Base-by-base conservation (phyloP, 1,140 invertebrate species). In the Tachypleus tridentatus region DNA sequence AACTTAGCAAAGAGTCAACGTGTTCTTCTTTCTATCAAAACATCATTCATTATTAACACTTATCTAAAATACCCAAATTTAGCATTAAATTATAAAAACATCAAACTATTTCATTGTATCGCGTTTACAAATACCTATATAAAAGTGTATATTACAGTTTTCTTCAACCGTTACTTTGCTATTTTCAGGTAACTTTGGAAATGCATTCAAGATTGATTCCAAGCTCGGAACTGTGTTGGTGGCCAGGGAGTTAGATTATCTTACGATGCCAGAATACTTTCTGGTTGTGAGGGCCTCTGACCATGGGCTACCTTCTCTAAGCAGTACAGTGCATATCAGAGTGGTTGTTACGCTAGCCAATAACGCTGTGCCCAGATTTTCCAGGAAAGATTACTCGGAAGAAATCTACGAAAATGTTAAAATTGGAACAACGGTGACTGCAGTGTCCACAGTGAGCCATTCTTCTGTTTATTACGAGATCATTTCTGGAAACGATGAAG, bases 321-420 rank as follows among this genome's bases (percentile, higher is more conserved):
- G 84, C 9, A 83, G 86, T 62, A 86, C 86, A 47, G 81, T 92
- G 48, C 87, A 87, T 11, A 87, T 94, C 3, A 87, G 91, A 73
- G 86, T 96, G 10, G 86, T 29, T 29, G 29, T 29, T 29, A 29
- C 29, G 29, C 29, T 29, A 29, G 29, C 29, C 29, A 29, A 29
- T 29, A 29, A 29, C 29, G 29, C 89, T 61, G 87, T 90, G 47
- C 93, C 93, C 3, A 83, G 82, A 78, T 91, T 90, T 2, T 29
- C 29, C 29, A 29, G 29, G 29, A 76, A 78, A 7, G 82, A 85
- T 70, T 82, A 86, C 61, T 82, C 83, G 54, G 84, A 85, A 0
- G 90, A 93, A 76, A 84, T 96, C 6, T 85, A 83, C 67, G 93
- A 97, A 78, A 90, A 93, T 75, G 83, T 85, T 69, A 82, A 85